Conservation (phyloP, 1,140 invertebrate genomes). For the Calycopis cecrops region DNA sequence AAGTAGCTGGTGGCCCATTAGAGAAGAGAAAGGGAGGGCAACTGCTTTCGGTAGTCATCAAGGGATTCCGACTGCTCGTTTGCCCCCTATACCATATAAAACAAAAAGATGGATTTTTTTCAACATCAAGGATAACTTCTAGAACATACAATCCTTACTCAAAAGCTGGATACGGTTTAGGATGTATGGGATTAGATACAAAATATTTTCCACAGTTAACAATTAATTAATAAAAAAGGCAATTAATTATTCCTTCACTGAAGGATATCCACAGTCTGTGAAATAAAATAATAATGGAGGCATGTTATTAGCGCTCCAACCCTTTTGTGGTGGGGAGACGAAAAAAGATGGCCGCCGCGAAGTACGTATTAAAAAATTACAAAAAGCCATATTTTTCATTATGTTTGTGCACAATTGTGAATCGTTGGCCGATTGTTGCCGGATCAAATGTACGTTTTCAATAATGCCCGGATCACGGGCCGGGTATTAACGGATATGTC, state of each 20-base stretch:
- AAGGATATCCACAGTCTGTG: no score
- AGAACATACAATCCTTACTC: no score
- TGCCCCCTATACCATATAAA: no score
- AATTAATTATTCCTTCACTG: no score
- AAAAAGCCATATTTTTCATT: slow-evolving; percentile 18
- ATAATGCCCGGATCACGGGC: slow-evolving; percentile 50
- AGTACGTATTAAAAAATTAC: slow-evolving; percentile 12
- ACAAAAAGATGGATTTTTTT: no score
- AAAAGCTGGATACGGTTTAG: no score
- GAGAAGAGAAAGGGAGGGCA: no score
- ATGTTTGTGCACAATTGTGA: slow-evolving; percentile 17
- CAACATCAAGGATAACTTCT: no score
- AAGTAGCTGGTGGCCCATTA: no score
- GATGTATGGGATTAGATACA: neutral
- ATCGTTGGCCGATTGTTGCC: slow-evolving; percentile 25
- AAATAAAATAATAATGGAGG: slow-evolving; percentile 2
- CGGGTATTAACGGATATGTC: slow-evolving; percentile 43
- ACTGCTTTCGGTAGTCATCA: no score
- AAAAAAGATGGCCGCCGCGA: slow-evolving; percentile 3
- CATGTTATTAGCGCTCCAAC: slow-evolving; percentile 6
- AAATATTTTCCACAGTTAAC: neutral
- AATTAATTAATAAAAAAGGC: neutral
- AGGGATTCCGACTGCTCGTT: no score
- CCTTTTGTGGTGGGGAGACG: neutral
- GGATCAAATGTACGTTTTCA: slow-evolving; percentile 44